phyloP scores from a whole-genome alignment of 2,113 vertebrate species.

The Charina bottae region DNA sequence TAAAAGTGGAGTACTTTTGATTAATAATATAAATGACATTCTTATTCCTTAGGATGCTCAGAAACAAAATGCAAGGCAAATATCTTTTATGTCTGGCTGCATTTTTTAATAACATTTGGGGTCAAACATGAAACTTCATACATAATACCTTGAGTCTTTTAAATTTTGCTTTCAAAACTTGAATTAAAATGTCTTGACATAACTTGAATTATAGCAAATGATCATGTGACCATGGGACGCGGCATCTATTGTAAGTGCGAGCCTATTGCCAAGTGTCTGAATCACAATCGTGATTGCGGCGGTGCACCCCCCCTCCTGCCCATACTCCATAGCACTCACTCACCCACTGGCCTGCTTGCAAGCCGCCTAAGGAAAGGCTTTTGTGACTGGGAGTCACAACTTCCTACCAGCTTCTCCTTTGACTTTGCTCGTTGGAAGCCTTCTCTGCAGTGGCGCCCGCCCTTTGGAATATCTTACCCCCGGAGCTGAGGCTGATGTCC shows the following conservation, averaged over 20 bases:
- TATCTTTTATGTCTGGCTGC: background rate
- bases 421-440: background rate
- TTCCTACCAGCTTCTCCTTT: background rate
- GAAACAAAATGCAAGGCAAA: background rate
- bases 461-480: no score
- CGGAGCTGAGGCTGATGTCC: no score
- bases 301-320: background rate
- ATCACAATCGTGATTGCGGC: background rate
- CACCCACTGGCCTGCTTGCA: background rate
- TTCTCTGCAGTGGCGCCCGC: no score
- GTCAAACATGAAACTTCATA: constrained; percentile 10
- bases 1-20: background rate
- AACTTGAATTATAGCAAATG: background rate
- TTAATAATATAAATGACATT: background rate
- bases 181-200: background rate
- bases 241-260: background rate
- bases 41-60: background rate
- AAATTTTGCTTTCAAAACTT: background rate
- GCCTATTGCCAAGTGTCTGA: background rate
- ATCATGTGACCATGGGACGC: background rate
- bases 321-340: background rate
- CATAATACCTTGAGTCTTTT: background rate
- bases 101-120: background rate
- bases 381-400: background rate
- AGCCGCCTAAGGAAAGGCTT: background rate